These are phyloP conservation scores for Grus americana DNA, from an alignment of 2,113 vertebrate genomes.

Conservation along the genomic window DNA sequence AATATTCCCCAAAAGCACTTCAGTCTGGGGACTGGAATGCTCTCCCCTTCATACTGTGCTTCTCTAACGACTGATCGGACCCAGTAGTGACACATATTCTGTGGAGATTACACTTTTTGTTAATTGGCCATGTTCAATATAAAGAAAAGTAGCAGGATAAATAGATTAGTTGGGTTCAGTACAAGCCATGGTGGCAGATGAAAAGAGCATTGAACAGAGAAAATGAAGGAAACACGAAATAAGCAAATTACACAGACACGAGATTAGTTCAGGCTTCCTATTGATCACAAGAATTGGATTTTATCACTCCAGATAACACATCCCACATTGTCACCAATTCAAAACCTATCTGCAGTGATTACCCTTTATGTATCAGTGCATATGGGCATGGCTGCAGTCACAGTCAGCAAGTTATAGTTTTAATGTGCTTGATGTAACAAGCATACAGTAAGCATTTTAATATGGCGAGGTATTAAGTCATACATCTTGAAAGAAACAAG, in stretches of 20 bases:
- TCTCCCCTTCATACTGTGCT: background rate
- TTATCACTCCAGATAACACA: slow-evolving; percentile 31
- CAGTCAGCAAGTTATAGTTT: background rate
- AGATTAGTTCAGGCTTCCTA: slow-evolving; percentile 37
- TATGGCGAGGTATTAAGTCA: background rate
- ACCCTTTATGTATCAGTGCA: background rate
- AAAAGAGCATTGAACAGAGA: slow-evolving; percentile 8
- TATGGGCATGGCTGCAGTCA: background rate
- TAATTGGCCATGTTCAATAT: slow-evolving; percentile 3
- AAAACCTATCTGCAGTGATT: background rate
- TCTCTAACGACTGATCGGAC: background rate
- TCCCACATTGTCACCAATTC: background rate
- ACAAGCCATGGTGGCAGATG: background rate
- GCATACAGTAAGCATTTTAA: background rate
- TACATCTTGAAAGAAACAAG: background rate
- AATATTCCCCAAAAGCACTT: background rate
- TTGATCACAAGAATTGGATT: slow-evolving; percentile 31
- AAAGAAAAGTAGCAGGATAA: slow-evolving; percentile 33
- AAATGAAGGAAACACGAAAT: slow-evolving; percentile 43
- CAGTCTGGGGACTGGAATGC: background rate
- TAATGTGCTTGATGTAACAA: background rate
- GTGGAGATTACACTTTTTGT: background rate
- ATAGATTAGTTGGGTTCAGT: background rate
- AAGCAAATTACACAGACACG: slow-evolving; percentile 42
- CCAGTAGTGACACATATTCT: background rate